Base-by-base conservation (phyloP, 30 jellyfish, hydroid and myxozoan species). In the Morbakka virulenta region DNA sequence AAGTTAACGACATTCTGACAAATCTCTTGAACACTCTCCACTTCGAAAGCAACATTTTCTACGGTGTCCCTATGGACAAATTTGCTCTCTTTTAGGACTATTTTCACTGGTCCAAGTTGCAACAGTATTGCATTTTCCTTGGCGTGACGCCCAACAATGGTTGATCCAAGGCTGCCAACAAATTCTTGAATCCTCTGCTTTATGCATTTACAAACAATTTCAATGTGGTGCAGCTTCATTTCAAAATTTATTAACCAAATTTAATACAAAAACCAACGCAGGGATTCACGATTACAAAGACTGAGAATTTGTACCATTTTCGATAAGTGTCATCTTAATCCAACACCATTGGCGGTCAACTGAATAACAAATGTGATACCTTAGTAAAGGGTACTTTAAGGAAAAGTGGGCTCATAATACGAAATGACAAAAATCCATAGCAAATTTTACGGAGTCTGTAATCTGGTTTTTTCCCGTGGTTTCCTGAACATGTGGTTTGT, bases 171-270 rank as follows among this genome's bases (percentile, higher is more conserved):
- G 32, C 53, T 24, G 69, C 24, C 1, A 28, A 85, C 69, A 78
- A 72, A 91, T n/a, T 68, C 68, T 12, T 57, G 52, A 1, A 53
- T 72, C 48, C 80, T 95, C 48, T 64, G 69, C 4, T 51, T 48
- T 41, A 79, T 25, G 69, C 79, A 88, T 49, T 64, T 86, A 75
- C 96, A 83, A 11, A 50, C 6, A 28, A 91, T 31, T 50, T 84
- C 94, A 32, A 91, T 52, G 68, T 91, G 98, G 67, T 91, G 98
- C 20, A 91, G 62, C 61, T 86, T 68, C 98, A 91, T 91, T 26
- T 64, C 49, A 3, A 6, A 2, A 23, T 13, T 4, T 32, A 12
- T 31, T 31, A 67, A 67, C 64, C 35, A 9, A 47, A 11, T 3
- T n/a, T 62, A 2, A n/a, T 21, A 48, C 0, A 62, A 2, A n/a